Evolutionary conservation across 2,797 vertebrate species (phyloP).

Genomic region (Lycodopsis pacificus): DNA sequence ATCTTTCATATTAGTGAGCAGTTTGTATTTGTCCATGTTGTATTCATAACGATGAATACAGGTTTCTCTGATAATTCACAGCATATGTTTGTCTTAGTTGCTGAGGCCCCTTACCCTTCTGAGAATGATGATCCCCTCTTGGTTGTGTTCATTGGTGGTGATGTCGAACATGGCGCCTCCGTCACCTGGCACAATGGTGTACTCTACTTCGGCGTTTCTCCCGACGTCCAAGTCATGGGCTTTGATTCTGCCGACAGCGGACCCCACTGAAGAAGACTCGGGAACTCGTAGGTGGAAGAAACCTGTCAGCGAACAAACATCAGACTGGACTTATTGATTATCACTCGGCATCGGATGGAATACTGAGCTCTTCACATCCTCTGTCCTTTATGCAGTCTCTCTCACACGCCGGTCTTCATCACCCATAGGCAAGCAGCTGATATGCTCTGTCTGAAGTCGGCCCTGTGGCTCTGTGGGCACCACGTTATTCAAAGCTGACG

Average conservation of each 20-base stretch:
- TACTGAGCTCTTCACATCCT: slow-evolving; percentile 28
- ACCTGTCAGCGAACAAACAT: slow-evolving; percentile 80
- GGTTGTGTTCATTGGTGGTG: slow-evolving; percentile 93
- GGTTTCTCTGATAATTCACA: not conserved
- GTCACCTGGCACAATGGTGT: slow-evolving; percentile 96
- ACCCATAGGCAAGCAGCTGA: slow-evolving; percentile 46
- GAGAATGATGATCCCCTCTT: slow-evolving; percentile 94
- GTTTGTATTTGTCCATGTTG: no score
- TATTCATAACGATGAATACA: not conserved
- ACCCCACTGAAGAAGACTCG: slow-evolving; percentile 91
- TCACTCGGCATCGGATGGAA: slow-evolving; percentile 32
- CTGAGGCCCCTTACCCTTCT: slow-evolving; percentile 86
- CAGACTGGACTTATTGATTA: slow-evolving; percentile 34
- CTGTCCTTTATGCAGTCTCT: slow-evolving; percentile 32
- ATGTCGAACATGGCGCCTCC: slow-evolving; percentile 97
- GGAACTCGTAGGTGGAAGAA: slow-evolving; percentile 97
- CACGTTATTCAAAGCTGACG: slow-evolving; percentile 63
- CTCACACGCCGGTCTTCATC: slow-evolving; percentile 35
- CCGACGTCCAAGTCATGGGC: slow-evolving; percentile 97
- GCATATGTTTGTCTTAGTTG: not conserved
- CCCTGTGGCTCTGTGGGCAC: slow-evolving; percentile 47
- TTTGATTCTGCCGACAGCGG: slow-evolving; percentile 94
- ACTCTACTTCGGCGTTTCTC: slow-evolving; percentile 96
- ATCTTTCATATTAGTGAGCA: no score
- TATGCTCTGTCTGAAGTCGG: slow-evolving; percentile 55